Conservation (phyloP, 2,113 vertebrate species). For the Pogona vitticeps region DNA sequence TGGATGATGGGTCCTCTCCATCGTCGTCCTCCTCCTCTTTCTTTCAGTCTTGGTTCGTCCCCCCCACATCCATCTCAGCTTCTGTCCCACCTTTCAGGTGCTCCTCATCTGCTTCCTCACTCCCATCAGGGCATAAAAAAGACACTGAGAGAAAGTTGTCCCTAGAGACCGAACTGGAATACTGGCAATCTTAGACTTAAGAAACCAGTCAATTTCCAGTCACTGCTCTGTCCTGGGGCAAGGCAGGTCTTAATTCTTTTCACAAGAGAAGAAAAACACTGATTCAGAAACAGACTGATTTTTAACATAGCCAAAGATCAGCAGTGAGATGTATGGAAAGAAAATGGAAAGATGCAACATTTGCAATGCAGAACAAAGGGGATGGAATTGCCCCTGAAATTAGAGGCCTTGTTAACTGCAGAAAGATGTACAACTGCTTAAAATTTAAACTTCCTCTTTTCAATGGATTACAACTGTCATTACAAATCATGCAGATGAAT, state of each 20-base stretch:
- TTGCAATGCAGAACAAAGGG: constrained; percentile 36
- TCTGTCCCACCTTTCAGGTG: no score
- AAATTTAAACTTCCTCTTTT: constrained; percentile 67
- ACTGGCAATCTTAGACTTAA: background rate
- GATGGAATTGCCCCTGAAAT: constrained; percentile 40
- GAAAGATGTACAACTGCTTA: constrained; percentile 59
- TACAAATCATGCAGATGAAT: constrained; percentile 62
- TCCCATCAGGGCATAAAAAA: no score
- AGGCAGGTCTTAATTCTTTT: constrained; percentile 9
- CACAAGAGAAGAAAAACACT: background rate
- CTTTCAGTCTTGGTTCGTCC: no score
- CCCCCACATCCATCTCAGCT: no score
- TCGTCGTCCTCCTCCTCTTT: no score
- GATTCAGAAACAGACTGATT: background rate
- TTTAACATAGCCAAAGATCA: constrained; percentile 2
- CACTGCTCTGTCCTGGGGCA: background rate
- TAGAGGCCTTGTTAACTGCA: constrained; percentile 61
- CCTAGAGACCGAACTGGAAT: background rate
- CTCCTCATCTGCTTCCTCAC: no score
- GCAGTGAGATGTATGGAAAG: constrained; percentile 1
- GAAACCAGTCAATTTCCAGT: background rate
- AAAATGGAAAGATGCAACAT: constrained; percentile 27
- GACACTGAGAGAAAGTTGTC: background rate
- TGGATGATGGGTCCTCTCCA: no score
- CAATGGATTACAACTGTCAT: constrained; percentile 54